Evolutionary conservation across 2,113 vertebrate species (phyloP).

Genomic region (Capreolus pygargus): DNA sequence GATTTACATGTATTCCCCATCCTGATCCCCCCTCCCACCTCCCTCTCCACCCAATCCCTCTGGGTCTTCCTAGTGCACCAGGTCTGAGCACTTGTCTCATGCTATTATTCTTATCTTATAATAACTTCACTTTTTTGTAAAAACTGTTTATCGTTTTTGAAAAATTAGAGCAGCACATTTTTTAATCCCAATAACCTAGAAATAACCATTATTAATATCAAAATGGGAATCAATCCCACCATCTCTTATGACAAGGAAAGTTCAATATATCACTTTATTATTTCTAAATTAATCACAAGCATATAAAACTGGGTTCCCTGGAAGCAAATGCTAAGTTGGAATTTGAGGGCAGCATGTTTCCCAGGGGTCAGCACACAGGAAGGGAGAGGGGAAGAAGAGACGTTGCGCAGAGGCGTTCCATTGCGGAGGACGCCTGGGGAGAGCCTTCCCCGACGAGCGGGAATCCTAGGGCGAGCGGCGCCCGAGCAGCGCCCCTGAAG

Average conservation of each 20-base stretch:
- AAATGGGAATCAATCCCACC: neutral
- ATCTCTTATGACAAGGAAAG: neutral
- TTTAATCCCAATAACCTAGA: neutral
- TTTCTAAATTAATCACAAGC: neutral
- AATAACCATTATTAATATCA: neutral
- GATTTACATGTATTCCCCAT: no score
- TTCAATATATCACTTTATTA: neutral
- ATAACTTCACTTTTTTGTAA: neutral
- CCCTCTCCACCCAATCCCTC: no score
- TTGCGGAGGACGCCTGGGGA: neutral
- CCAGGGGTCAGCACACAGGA: neutral
- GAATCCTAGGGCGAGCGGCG: accelerated
- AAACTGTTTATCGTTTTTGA: neutral
- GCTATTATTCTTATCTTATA: neutral
- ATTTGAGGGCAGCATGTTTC: neutral
- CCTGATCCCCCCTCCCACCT: no score
- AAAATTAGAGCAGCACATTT: neutral
- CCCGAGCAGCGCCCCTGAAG: neutral
- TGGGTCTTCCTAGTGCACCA: no score
- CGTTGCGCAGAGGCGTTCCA: neutral
- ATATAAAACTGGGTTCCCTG: neutral
- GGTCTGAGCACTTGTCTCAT: no score
- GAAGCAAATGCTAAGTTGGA: neutral
- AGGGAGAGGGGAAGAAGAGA: neutral
- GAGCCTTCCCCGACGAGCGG: neutral